phyloP scores from a whole-genome alignment of 1,140 invertebrate genomes.

The Gryllus bimaculatus region DNA sequence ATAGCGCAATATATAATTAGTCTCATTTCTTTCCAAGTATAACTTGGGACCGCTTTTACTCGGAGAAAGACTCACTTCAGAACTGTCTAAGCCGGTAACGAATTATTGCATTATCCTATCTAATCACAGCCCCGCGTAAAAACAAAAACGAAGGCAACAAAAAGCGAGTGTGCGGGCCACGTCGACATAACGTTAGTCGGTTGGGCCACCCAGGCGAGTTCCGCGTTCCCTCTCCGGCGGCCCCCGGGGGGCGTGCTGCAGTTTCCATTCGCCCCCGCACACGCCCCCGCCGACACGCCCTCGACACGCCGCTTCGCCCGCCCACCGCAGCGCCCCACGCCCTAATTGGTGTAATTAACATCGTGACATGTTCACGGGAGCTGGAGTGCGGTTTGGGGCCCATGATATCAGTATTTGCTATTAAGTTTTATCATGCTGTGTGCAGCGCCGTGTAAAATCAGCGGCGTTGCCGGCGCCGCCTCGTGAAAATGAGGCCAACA shows the following conservation, averaged over 20 bases:
- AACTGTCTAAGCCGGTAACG: no score
- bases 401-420: constrained; percentile 5
- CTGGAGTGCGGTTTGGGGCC: background rate
- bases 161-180: no score
- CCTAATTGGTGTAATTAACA: constrained; percentile 5
- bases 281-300: background rate
- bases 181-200: background rate
- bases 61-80: no score
- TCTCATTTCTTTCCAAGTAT: no score
- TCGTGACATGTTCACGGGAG: background rate
- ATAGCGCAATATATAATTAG: no score
- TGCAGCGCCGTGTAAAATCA: constrained; percentile 3
- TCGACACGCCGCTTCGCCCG: background rate
- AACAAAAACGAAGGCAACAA: no score
- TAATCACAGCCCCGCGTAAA: no score
- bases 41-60: no score
- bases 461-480: background rate
- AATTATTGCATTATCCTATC: no score
- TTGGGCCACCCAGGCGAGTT: background rate
- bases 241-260: background rate
- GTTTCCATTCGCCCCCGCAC: background rate
- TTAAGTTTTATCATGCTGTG: constrained; percentile 5
- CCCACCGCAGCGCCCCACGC: background rate
- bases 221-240: background rate
- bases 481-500: background rate